These are phyloP conservation scores for Macrotus californicus DNA, from an alignment of 2,113 vertebrate genomes.

Conservation along the genomic window DNA sequence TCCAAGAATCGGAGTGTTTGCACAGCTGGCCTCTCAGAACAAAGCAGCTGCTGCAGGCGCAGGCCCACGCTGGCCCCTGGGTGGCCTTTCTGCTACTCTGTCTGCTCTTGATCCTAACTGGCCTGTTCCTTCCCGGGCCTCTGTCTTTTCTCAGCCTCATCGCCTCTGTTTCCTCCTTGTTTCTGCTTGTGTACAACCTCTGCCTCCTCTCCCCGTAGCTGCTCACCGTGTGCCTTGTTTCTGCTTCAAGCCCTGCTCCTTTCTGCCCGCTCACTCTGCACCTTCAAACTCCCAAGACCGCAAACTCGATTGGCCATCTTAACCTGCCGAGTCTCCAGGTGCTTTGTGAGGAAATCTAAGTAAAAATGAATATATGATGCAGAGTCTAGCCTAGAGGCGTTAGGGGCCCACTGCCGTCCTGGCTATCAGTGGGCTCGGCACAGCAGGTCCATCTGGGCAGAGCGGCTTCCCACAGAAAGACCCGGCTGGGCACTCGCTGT, in stretches of 20 bases:
- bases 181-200: background rate
- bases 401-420: background rate
- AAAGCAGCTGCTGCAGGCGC: background rate
- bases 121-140: background rate
- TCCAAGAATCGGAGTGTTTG: background rate
- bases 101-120: background rate
- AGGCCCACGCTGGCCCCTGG: accelerated
- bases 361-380: background rate
- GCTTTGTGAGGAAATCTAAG: background rate
- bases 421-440: background rate
- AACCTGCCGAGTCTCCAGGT: background rate
- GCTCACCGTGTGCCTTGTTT: background rate
- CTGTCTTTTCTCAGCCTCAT: background rate
- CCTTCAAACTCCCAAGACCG: background rate
- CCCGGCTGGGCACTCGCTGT: background rate
- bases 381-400: background rate
- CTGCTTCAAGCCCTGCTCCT: background rate
- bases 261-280: background rate
- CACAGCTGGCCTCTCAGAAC: background rate
- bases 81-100: background rate
- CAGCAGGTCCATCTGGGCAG: background rate
- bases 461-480: background rate
- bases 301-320: background rate
- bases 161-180: background rate
- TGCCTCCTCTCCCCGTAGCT: background rate